These are phyloP conservation scores for Mycteria americana DNA, from an alignment of 2,797 vertebrate species.

Conservation along the genomic window DNA sequence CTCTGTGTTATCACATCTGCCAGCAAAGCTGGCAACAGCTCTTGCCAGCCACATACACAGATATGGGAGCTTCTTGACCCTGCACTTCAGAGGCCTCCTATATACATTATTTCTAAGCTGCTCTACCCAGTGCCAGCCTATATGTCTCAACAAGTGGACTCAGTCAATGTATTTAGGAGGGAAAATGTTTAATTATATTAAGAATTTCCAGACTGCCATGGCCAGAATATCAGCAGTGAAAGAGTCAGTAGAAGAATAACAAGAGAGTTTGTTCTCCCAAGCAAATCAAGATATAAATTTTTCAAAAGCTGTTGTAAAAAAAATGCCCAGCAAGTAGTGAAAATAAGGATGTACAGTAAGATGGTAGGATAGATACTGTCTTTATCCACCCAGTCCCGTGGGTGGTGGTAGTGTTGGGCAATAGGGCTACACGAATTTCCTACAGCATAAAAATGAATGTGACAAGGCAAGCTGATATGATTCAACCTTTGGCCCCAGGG, in stretches of 20 bases:
- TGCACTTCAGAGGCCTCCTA: not conserved
- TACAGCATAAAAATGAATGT: not conserved
- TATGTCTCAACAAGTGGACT: not conserved
- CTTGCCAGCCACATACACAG: not conserved
- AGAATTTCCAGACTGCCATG: not conserved
- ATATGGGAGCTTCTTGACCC: rapidly evolving
- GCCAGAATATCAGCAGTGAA: not conserved
- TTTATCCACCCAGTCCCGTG: not conserved
- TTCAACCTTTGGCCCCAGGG: not conserved
- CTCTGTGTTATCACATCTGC: not conserved
- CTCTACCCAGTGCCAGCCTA: not conserved
- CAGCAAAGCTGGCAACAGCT: not conserved
- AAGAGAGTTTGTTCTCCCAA: not conserved
- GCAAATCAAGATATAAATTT: not conserved
- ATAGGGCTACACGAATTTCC: not conserved
- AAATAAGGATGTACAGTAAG: not conserved
- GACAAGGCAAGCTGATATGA: not conserved
- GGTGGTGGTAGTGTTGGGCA: not conserved
- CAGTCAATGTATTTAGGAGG: not conserved
- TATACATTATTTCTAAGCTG: not conserved
- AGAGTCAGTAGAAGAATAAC: not conserved
- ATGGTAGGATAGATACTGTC: not conserved
- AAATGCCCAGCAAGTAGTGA: not conserved
- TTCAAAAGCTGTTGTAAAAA: not conserved
- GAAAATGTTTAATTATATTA: not conserved